Base-by-base conservation (phyloP, 2,888 invertebrate species). In the Leptarthrus brevirostris region DNA sequence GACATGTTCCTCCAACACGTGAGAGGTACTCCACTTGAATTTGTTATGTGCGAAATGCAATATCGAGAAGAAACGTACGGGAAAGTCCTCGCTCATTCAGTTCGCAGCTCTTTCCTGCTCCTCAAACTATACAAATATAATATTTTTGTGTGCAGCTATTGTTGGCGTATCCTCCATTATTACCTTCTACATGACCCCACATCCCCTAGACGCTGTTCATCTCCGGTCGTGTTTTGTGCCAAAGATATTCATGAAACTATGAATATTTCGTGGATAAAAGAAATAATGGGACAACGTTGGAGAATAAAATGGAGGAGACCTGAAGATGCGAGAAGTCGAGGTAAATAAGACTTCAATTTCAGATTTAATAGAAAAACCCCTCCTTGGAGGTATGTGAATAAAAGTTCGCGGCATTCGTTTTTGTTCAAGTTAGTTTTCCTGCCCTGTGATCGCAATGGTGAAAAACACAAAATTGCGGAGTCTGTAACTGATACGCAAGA, bases 341-440 rank as follows among this genome's bases (percentile, higher is more conserved):
- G 64, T 66, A 66, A 66, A 66, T 66, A 66, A 66, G 64, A 24
- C 20, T 47, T 66, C 64, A 66, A 66, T 66, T 66, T 66, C 47
- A 66, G 47, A 47, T 47, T 66, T 66, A 66, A 66, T 47, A 66
- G 64, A 47, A 66, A 66, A 66, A 47, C 14, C 22, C 44, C 47
- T 14, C 47, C 64, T 22, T n/a, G n/a, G 47, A 14, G 24, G 3
- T 24, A 20, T 14, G 3, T 22, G 44, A 47, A 24, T 66, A 47
- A 47, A 66, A 66, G 24, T 47, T 47, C 47, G 24, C 18, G 20
- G 64, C 36, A 24, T 47, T 26, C 20, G 3, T 36, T 20, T 18
- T 36, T 12, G 2, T 58, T 14, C 12, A 44, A 3, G 12, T 44
- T 16, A n/a, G n/a, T 24, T 24, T n/a, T 1, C 2, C 18, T 22